These are phyloP conservation scores for Pachypanchax playfairii DNA, from an alignment of 2,113 vertebrate genomes.

Conservation along the genomic window DNA sequence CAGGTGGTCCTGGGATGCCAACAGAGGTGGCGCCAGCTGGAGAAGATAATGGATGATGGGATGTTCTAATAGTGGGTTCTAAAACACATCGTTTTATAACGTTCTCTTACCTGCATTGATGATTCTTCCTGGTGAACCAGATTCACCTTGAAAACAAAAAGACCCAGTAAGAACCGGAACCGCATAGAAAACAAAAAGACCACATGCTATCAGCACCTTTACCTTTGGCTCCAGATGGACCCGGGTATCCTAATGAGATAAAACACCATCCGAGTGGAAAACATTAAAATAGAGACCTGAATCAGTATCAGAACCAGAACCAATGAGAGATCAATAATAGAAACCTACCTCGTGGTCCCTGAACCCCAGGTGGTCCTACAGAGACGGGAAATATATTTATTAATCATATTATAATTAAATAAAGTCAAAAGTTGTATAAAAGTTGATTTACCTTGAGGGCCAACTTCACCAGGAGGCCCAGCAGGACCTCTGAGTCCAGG, in stretches of 20 bases:
- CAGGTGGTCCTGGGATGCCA: slow-evolving; percentile 88
- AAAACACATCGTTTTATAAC: neutral
- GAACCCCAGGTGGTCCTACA: slow-evolving; percentile 87
- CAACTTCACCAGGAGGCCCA: slow-evolving; percentile 87
- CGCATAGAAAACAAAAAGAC: neutral
- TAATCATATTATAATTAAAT: neutral
- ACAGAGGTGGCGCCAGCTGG: slow-evolving; percentile 83
- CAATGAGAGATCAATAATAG: neutral
- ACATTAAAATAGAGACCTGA: slow-evolving; percentile 2
- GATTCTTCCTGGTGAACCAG: slow-evolving; percentile 86
- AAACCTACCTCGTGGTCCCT: slow-evolving; percentile 89
- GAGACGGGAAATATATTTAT: neutral
- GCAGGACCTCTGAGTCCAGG: slow-evolving; percentile 86
- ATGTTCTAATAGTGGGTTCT: neutral
- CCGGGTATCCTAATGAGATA: slow-evolving; percentile 79
- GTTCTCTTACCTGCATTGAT: slow-evolving; percentile 83
- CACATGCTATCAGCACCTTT: neutral
- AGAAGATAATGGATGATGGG: slow-evolving; percentile 32
- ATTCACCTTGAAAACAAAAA: slow-evolving; percentile 62
- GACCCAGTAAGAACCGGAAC: neutral
- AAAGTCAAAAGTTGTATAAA: neutral
- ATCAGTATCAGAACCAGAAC: too few relatives aligned
- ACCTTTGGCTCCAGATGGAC: slow-evolving; percentile 88
- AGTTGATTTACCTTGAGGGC: slow-evolving; percentile 60
- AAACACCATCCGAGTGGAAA: neutral